Base-by-base conservation (phyloP, 2,113 vertebrate species). In the Panthera leo region DNA sequence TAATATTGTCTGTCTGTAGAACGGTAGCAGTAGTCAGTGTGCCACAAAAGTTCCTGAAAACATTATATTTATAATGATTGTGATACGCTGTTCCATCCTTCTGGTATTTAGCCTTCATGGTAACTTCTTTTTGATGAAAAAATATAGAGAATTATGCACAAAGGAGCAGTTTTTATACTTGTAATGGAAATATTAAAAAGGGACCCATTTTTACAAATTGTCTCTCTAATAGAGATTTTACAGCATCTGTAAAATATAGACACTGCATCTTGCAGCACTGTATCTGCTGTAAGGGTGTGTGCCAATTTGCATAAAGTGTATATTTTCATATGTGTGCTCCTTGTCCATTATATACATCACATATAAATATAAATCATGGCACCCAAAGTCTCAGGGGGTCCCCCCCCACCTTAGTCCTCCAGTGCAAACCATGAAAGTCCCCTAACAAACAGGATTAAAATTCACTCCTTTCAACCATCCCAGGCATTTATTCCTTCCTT, bases 401-500 rank as follows among this genome's bases (percentile, higher is more conserved):
- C 94, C 89, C 84, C 67, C 93, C 96, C 96, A 97, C 88, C 97
- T 98, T 96, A 96, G 98, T 93, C 94, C 96, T 95, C 98, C 97
- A 97, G 97, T 97, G 98, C 98, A 98, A 97, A 96, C 97, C 96
- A 98, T 98, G 98, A 97, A 99, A 98, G 98, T 98, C 98, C 98
- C 98, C 98, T 98, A 98, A 99, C 98, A 98, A 99, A 98, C 98
- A 98, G 98, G 98, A 99, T 99, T 99, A 99, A 99, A 98, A 99
- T 99, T 98, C 98, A 98, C 98, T 98, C 98, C 98, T 98, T 99
- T 99, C 99, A 98, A 98, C 98, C 99, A 95, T 99, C 98, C 97
- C 97, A 98, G 99, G 99, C 98, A 98, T 99, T 99, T 99, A 99
- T 99, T 99, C 99, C 99, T 99, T 99, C 98, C 98, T 99, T 99